Conservation (phyloP, 2,113 vertebrate genomes). For the Xiphias gladius region DNA sequence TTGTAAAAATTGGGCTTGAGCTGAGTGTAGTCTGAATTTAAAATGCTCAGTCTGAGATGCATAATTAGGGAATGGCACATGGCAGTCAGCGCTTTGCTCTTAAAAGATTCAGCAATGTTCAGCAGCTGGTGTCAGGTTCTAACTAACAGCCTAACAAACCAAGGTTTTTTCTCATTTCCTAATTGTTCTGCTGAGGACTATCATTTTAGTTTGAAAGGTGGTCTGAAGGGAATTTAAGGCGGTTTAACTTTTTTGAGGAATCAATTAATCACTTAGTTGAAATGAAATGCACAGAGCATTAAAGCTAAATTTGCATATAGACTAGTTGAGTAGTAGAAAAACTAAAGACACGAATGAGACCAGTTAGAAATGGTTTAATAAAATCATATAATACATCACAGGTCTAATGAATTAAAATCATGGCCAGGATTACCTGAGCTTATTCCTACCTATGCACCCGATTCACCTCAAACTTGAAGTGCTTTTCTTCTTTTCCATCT, state of each 20-base stretch:
- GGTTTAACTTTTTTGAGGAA: background rate
- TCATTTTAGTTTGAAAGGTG: background rate
- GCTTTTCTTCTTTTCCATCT: conserved; percentile 1
- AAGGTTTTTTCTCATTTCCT: background rate
- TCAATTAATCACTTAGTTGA: background rate
- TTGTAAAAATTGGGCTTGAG: background rate
- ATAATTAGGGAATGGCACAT: background rate
- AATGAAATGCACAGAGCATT: background rate
- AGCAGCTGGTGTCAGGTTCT: background rate
- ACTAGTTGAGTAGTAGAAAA: background rate
- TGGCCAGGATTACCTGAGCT: conserved; percentile 61
- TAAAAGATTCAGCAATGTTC: too few species aligned
- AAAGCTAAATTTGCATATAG: background rate
- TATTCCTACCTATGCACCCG: conserved; percentile 11
- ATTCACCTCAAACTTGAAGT: conserved; percentile 25
- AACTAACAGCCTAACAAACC: background rate
- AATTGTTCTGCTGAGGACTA: background rate
- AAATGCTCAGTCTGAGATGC: background rate
- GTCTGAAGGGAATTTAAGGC: background rate
- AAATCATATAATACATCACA: conserved; percentile 52
- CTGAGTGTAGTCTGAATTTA: background rate
- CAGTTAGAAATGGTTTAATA: conserved; percentile 67
- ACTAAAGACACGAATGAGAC: conserved; percentile 3
- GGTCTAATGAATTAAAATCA: conserved; percentile 44
- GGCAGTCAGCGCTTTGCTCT: too few species aligned